These are phyloP conservation scores for Melinaea marsaeus DNA, from an alignment of 2,888 invertebrate species.

Conservation along the genomic window DNA sequence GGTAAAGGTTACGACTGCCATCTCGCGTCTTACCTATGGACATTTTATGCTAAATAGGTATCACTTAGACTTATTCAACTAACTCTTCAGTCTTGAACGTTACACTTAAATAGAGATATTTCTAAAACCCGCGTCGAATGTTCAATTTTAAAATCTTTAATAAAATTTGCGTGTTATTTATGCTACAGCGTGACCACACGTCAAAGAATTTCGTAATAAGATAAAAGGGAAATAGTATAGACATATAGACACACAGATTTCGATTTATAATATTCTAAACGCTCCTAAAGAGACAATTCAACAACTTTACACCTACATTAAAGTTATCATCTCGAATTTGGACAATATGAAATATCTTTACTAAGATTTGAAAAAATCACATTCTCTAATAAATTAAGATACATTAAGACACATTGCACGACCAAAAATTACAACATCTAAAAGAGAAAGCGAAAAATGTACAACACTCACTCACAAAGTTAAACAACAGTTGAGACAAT, in stretches of 20 bases:
- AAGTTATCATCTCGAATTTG: slow-evolving; percentile 42
- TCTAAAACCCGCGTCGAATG: slow-evolving; percentile 75
- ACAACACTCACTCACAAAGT: slow-evolving; percentile 57
- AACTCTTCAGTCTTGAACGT: slow-evolving; percentile 78
- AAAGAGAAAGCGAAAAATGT: slow-evolving; percentile 65
- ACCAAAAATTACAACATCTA: slow-evolving; percentile 66
- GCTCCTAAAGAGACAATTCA: slow-evolving; percentile 43
- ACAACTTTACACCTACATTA: slow-evolving; percentile 43
- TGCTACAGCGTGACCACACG: slow-evolving; percentile 46
- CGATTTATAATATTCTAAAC: slow-evolving; percentile 35
- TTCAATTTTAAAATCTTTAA: slow-evolving; percentile 46
- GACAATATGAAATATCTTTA: slow-evolving; percentile 39
- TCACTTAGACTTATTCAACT: slow-evolving; percentile 74
- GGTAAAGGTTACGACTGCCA: slow-evolving; percentile 28
- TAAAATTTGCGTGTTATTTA: slow-evolving; percentile 45
- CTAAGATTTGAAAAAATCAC: slow-evolving; percentile 65
- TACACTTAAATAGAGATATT: slow-evolving; percentile 76
- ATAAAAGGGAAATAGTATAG: slow-evolving; percentile 36
- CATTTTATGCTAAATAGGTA: slow-evolving; percentile 75
- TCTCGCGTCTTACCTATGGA: slow-evolving; percentile 70
- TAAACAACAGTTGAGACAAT: slow-evolving; percentile 13
- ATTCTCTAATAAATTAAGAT: slow-evolving; percentile 56
- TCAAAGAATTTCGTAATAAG: slow-evolving; percentile 35
- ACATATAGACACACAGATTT: slow-evolving; percentile 42
- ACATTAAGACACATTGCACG: slow-evolving; percentile 60